These are phyloP conservation scores for Palloptera scutellata DNA, from an alignment of 2,888 invertebrate genomes.

Conservation along the genomic window DNA sequence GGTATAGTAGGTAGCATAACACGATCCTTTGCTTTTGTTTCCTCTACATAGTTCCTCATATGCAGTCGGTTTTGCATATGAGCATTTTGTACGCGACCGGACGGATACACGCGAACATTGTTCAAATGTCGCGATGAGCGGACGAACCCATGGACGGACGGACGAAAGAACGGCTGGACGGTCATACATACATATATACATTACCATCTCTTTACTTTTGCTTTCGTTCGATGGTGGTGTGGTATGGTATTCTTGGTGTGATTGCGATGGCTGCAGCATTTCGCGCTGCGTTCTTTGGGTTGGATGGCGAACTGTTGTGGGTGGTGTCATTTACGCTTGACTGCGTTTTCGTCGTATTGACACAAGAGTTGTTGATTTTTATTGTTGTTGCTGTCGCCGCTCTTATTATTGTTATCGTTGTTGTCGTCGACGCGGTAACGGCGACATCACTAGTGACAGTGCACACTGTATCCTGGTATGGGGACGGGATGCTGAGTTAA, in stretches of 20 bases:
- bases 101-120: too few species aligned
- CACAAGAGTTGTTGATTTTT: slow-evolving; percentile 1
- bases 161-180: too few species aligned
- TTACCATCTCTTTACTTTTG: slow-evolving; percentile 35
- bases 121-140: too few species aligned
- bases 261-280: background rate
- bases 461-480: background rate
- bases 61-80: too few species aligned
- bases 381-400: background rate
- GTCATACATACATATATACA: too few species aligned
- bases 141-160: too few species aligned
- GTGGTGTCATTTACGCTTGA: slow-evolving; percentile 39
- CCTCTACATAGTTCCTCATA: too few species aligned
- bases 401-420: background rate
- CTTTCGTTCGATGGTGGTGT: slow-evolving; percentile 32
- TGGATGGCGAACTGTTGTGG: slow-evolving; percentile 24
- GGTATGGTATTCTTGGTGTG: background rate
- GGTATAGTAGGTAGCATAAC: too few species aligned
- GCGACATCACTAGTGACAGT: background rate
- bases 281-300: background rate
- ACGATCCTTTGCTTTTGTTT: too few species aligned
- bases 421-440: background rate
- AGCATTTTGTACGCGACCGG: too few species aligned
- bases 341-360: slow-evolving; percentile 24
- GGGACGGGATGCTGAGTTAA: slow-evolving; percentile 1